Conservation (phyloP, 2,888 invertebrate genomes). For the Diarsia brunnea region DNA sequence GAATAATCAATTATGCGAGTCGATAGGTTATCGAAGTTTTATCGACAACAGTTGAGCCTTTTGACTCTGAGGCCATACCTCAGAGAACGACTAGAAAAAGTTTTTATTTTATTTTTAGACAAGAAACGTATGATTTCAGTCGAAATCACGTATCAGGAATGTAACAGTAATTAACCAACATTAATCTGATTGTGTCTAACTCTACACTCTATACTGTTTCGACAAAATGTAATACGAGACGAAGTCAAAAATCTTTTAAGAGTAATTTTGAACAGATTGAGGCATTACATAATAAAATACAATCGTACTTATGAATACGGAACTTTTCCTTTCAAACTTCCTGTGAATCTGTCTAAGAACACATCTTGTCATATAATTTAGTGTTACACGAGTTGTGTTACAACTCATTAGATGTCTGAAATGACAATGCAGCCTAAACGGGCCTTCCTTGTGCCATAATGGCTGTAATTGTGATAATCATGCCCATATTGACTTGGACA, state of each 20-base stretch:
- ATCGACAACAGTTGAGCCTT: constrained; percentile 31
- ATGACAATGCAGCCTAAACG: constrained; percentile 6
- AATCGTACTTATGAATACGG: not conserved
- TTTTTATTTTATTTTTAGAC: not conserved
- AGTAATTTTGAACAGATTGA: not conserved
- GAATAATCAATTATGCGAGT: constrained; percentile 60
- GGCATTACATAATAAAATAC: not conserved
- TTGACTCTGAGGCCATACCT: too few species aligned
- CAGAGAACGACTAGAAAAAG: too few species aligned
- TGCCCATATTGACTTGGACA: constrained; percentile 24
- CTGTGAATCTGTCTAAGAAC: not conserved
- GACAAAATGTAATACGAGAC: not conserved
- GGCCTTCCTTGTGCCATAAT: constrained; percentile 24
- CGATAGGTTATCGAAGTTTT: constrained; percentile 56
- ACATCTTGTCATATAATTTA: not conserved
- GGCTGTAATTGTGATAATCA: constrained; percentile 39
- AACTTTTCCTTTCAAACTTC: not conserved
- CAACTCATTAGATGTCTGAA: constrained; percentile 1
- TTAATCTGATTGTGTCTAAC: not conserved
- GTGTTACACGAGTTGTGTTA: not conserved
- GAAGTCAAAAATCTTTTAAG: not conserved
- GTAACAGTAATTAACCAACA: too few species aligned
- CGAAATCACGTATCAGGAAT: not conserved
- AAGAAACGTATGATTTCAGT: not conserved
- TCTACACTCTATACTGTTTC: too few species aligned